Percentiles rank a stretch among this genome's conserved stretches.
Conservation (phyloP, 2,888 invertebrate species). For the Marasmarcha lunaedactyla region DNA sequence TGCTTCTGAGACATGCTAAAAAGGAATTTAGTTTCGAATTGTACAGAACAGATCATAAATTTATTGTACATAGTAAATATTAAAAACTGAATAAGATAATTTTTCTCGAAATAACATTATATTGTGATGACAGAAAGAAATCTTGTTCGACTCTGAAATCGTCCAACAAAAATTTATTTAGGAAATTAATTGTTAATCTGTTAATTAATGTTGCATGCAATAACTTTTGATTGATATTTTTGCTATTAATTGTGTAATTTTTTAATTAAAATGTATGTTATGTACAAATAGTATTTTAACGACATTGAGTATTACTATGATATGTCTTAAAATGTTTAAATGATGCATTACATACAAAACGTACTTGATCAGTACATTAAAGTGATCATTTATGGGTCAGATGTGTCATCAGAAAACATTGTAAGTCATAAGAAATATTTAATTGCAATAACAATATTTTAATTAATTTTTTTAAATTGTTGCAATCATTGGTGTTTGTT, state of each 20-base stretch:
- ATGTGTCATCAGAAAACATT: conserved; percentile 3
- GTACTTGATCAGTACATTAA: too few relatives aligned
- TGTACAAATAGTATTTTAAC: conserved; percentile 11
- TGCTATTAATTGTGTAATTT: conserved; percentile 41
- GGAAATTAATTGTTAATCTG: conserved; percentile 48
- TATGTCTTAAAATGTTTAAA: too few relatives aligned
- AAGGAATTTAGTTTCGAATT: conserved; percentile 2
- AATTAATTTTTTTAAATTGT: conserved; percentile 14
- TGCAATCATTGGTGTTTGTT: not conserved
- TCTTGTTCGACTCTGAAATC: conserved; percentile 28
- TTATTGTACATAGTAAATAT: conserved; percentile 5
- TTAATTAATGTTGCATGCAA: conserved; percentile 53
- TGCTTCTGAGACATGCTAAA: conserved; percentile 3
- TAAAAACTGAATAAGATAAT: not conserved
- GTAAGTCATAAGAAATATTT: conserved; percentile 27
- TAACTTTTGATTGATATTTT: conserved; percentile 61
- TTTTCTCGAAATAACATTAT: not conserved
- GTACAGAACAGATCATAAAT: conserved; percentile 1
- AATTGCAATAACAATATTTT: conserved; percentile 39
- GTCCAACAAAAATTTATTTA: conserved; percentile 51
- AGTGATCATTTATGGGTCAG: too few relatives aligned
- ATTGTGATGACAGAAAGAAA: not conserved
- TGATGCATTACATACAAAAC: too few relatives aligned
- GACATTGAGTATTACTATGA: conserved; percentile 10
- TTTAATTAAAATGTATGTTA: conserved; percentile 37